phyloP scores from a whole-genome alignment of 1,140 invertebrate species.

The Calosoma granatense region DNA sequence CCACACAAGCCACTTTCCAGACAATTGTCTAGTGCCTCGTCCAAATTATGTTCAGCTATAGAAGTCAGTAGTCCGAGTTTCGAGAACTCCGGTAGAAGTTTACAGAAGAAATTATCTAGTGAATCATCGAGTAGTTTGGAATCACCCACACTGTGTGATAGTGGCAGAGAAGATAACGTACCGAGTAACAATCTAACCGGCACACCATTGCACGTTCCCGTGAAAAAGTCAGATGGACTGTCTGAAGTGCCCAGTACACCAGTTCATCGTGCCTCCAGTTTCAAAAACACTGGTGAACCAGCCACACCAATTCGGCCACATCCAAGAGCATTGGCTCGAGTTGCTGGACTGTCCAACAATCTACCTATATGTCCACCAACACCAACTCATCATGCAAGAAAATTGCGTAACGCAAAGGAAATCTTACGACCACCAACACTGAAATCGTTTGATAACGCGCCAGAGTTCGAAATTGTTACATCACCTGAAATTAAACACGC shows the following conservation, averaged over 20 bases:
- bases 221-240: neutral
- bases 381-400: constrained; percentile 67
- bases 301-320: constrained; percentile 35
- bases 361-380: constrained; percentile 60
- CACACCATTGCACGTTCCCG: neutral
- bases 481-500: constrained; percentile 30
- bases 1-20: constrained; percentile 47
- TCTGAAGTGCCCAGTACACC: neutral
- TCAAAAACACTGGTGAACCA: neutral
- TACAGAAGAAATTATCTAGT: neutral
- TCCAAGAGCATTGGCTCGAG: constrained; percentile 43
- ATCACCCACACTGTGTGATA: neutral
- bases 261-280: neutral
- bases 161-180: neutral
- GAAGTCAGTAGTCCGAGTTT: neutral
- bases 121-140: neutral
- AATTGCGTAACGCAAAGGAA: constrained; percentile 41
- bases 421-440: constrained; percentile 31
- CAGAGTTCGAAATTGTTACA: constrained; percentile 33
- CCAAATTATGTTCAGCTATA: constrained; percentile 21
- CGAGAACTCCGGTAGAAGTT: neutral
- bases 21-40: constrained; percentile 35
- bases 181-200: neutral
- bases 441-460: constrained; percentile 32
- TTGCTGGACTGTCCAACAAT: constrained; percentile 34